Conservation (phyloP, 2,888 invertebrate species). For the Leptopilina syphax region DNA sequence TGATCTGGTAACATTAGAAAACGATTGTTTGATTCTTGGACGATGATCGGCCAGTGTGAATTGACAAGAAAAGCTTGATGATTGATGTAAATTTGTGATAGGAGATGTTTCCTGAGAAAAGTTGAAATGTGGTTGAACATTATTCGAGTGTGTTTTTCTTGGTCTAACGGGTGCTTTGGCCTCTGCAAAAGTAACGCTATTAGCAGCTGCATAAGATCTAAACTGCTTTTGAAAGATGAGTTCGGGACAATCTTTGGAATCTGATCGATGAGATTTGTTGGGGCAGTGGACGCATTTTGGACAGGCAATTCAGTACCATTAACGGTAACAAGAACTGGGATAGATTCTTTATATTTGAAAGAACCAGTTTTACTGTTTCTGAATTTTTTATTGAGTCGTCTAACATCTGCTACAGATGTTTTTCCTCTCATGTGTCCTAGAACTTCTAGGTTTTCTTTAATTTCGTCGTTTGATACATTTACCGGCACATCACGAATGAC, state of each 20-base stretch:
- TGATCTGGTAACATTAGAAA: too few species aligned
- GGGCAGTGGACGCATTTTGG: background rate
- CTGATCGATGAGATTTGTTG: background rate
- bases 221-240: slow-evolving; percentile 40
- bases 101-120: too few species aligned
- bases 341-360: background rate
- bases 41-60: too few species aligned
- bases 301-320: background rate
- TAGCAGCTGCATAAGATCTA: slow-evolving; percentile 31
- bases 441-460: background rate
- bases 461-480: background rate
- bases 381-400: background rate
- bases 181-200: slow-evolving; percentile 24
- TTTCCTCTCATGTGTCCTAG: background rate
- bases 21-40: too few species aligned
- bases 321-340: background rate
- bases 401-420: background rate
- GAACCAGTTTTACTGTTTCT: background rate
- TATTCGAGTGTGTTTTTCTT: background rate
- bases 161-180: background rate
- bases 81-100: too few species aligned
- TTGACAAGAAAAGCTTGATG: too few species aligned
- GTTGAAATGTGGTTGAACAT: background rate
- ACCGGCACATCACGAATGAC: too few species aligned
- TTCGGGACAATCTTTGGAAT: slow-evolving; percentile 29